Evolutionary conservation across 2,888 invertebrate genomes (phyloP), one percentile per base, ranked within the genome.

Genomic region (Quadroppia sp.): DNA sequence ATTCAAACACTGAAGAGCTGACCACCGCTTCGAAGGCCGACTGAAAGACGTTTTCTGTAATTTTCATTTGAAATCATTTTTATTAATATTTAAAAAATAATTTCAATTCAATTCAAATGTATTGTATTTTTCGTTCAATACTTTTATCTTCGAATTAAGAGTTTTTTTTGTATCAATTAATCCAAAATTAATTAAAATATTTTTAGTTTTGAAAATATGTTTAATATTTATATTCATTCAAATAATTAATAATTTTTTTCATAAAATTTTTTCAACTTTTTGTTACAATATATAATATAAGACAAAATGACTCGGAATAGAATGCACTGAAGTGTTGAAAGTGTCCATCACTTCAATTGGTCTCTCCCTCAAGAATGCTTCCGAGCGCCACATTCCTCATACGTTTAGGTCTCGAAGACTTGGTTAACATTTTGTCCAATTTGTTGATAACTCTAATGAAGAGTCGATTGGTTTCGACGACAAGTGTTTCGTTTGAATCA

Each of bases 361-460:
- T 36, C 36, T 69, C 69, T 11, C 6, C 40, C 69, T 69, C 20
- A 9, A 69, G 69, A 45, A 69, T 69, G 69, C 25, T 25, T 69
- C 69, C 69, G 69, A 69, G 69, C 45, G 69, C 69, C 40, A 69
- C 69, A 45, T 69, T 69, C 9, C 69, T 20, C 45, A 69, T 69
- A 15, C 45, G 69, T 28, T 36, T 36, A 7, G 69, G 69, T 28
- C 45, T 69, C 20, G 25, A 15, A 9, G 28, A 45, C 45, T 69
- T 56, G 11, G 20, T 59, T 30, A 72, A 73, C 71, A 72, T 71
- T 59, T 48, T 56, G 11, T 74, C 74, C 17, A 74, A 36, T 61
- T 74, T 71, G 17, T 40, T 25, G 23, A n/a, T 9, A n/a, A 74
- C 42, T 32, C 71, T 25, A 13, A 4, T 56, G n/a, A 74, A 20